Conservation (phyloP, 2,888 invertebrate genomes). For the Cerastis leucographa region DNA sequence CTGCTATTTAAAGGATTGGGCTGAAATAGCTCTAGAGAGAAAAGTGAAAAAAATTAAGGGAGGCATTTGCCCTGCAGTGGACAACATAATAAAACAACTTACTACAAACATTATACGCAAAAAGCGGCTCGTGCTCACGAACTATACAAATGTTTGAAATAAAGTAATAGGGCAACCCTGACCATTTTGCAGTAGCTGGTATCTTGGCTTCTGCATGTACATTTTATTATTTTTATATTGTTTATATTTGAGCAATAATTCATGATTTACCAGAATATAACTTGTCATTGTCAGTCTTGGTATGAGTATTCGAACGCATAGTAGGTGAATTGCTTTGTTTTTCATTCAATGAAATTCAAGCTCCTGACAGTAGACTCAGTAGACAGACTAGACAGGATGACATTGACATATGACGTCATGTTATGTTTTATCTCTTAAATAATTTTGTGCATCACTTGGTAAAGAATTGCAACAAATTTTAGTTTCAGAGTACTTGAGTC, state of each 20-base stretch:
- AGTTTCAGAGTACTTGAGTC: constrained; percentile 29
- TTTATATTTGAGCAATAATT: background rate
- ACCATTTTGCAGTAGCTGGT: background rate
- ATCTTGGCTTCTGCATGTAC: background rate
- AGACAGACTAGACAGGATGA: too few species aligned
- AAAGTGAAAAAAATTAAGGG: too few species aligned
- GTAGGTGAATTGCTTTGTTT: constrained; percentile 21
- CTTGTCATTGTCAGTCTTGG: background rate
- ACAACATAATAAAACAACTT: too few species aligned
- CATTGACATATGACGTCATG: constrained; percentile 70
- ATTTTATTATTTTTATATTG: background rate
- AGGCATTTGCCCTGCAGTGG: too few species aligned
- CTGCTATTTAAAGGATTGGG: too few species aligned
- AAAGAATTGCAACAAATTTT: constrained; percentile 55
- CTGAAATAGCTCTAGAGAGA: too few species aligned
- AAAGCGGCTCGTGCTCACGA: background rate
- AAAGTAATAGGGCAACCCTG: background rate
- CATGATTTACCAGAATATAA: background rate
- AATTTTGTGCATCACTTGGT: constrained; percentile 49
- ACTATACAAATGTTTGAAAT: background rate
- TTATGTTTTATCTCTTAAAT: constrained; percentile 54
- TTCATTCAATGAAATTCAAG: constrained; percentile 7
- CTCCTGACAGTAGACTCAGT: constrained; percentile 33
- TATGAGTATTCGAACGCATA: background rate
- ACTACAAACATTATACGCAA: background rate